Percentiles rank a stretch among this genome's conserved stretches.
These are phyloP conservation scores for Bryconaethiops microstoma DNA, from an alignment of 2,797 vertebrate species.

Conservation along the genomic window DNA sequence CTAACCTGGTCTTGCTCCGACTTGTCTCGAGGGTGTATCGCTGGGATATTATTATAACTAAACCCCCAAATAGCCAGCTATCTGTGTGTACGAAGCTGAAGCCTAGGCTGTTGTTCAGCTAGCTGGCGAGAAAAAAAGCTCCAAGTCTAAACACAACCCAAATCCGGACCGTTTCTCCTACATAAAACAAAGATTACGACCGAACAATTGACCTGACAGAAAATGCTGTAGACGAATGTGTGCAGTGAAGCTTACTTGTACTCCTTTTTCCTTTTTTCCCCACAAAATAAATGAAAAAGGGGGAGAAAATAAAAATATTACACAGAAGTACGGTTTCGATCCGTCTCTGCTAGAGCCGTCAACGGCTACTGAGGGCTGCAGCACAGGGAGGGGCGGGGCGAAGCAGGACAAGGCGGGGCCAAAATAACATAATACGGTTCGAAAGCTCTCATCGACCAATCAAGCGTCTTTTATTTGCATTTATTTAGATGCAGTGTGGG, in stretches of 20 bases:
- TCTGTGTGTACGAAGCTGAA: conserved; percentile 53
- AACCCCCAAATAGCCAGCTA: conserved; percentile 13
- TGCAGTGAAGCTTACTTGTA: conserved; percentile 74
- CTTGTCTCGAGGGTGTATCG: conserved; percentile 83
- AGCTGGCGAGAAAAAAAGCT: conserved; percentile 48
- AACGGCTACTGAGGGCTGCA: conserved; percentile 81
- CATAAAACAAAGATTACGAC: conserved; percentile 37
- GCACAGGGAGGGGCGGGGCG: conserved; percentile 59
- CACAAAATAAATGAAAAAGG: conserved; percentile 77
- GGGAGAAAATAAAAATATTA: conserved; percentile 69
- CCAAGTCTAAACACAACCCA: conserved; percentile 37
- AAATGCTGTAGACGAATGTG: conserved; percentile 52
- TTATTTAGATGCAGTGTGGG: conserved; percentile 14
- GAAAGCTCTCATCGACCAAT: conserved; percentile 34
- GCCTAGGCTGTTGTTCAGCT: conserved; percentile 48
- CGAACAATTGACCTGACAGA: conserved; percentile 36
- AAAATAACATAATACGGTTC: conserved; percentile 49
- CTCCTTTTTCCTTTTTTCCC: conserved; percentile 71
- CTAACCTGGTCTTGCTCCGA: conserved; percentile 85
- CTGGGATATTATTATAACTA: conserved; percentile 68
- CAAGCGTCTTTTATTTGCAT: conserved; percentile 25
- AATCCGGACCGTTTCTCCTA: conserved; percentile 31
- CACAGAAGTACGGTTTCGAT: conserved; percentile 65
- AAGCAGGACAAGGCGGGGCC: conserved; percentile 39
- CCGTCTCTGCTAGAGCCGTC: conserved; percentile 82